A percentile compares a stretch with the other conserved stretches of the same genome.
phyloP scores from a whole-genome alignment of 2,797 vertebrate species.

The Pseudochromis fuscus region DNA sequence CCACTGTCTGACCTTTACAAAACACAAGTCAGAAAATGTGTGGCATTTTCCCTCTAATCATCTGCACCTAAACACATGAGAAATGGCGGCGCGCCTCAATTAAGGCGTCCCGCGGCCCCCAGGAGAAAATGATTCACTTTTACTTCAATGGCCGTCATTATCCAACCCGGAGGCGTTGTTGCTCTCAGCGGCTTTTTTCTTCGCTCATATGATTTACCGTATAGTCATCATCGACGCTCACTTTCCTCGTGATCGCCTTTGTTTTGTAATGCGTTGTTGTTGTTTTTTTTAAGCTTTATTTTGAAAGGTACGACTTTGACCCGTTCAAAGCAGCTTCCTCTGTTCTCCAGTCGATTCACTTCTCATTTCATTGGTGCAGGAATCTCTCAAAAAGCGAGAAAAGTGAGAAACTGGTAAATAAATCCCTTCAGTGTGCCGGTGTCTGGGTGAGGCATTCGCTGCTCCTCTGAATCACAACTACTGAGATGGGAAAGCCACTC shows the following conservation, averaged over 20 bases:
- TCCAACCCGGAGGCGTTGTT: slow-evolving; percentile 18
- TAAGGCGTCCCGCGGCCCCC: slow-evolving; percentile 38
- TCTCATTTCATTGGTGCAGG: slow-evolving; percentile 56
- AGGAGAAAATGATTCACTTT: slow-evolving; percentile 37
- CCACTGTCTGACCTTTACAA: slow-evolving; percentile 77
- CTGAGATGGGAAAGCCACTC: slow-evolving; percentile 46
- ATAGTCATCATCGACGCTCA: too few species aligned
- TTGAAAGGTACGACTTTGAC: too few species aligned
- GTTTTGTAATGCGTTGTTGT: slow-evolving; percentile 5
- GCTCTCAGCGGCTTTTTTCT: slow-evolving; percentile 22
- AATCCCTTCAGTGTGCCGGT: slow-evolving; percentile 62
- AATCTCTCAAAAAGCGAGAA: slow-evolving; percentile 63
- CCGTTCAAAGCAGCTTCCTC: too few species aligned
- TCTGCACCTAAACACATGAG: slow-evolving; percentile 64
- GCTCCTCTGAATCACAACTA: slow-evolving; percentile 50
- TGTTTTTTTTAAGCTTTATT: too few species aligned
- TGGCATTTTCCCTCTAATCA: slow-evolving; percentile 77
- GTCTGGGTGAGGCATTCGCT: slow-evolving; percentile 48
- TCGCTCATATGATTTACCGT: slow-evolving; percentile 14
- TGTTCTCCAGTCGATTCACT: slow-evolving; percentile 56
- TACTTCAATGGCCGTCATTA: slow-evolving; percentile 27
- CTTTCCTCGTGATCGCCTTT: too few species aligned
- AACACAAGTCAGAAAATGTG: slow-evolving; percentile 76
- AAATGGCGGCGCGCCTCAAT: slow-evolving; percentile 54
- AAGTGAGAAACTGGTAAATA: slow-evolving; percentile 54